Conservation (phyloP, 2,888 invertebrate species). For the Oscheius sp. region DNA sequence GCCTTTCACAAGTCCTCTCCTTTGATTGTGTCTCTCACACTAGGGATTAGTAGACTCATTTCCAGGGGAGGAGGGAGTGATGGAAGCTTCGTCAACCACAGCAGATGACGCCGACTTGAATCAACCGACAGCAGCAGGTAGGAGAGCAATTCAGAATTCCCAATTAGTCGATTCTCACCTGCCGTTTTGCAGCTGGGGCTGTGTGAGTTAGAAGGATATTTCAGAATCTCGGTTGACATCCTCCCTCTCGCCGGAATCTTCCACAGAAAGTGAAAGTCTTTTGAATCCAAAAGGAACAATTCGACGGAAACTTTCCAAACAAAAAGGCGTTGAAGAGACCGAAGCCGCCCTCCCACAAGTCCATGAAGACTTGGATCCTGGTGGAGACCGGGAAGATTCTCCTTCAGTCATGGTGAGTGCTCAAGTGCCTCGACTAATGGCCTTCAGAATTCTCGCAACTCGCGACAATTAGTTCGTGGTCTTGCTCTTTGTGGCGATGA, state of each 20-base stretch:
- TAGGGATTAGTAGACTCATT: constrained; percentile 1
- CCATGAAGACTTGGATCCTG: not conserved
- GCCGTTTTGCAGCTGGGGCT: not conserved
- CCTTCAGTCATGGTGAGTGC: constrained; percentile 4
- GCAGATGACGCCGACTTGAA: constrained; percentile 6
- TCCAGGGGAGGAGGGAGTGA: constrained; percentile 17
- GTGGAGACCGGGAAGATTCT: constrained; percentile 6
- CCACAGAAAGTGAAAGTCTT: constrained; percentile 11
- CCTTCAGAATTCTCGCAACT: constrained; percentile 19
- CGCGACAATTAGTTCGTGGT: constrained; percentile 31
- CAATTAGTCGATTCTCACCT: not conserved
- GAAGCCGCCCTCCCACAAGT: constrained; percentile 1
- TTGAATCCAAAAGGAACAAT: constrained; percentile 5
- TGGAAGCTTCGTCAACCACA: too few species aligned
- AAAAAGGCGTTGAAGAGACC: constrained; percentile 45
- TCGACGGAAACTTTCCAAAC: constrained; percentile 43
- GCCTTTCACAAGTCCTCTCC: not conserved
- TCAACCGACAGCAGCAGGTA: constrained; percentile 4
- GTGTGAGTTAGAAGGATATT: not conserved
- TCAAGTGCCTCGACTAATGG: constrained; percentile 20
- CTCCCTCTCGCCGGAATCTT: constrained; percentile 17
- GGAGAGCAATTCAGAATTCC: not conserved
- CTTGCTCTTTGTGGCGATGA: constrained; percentile 39
- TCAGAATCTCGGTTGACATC: constrained; percentile 16
- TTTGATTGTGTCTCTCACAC: not conserved